A percentile compares a stretch with the other conserved stretches of the same genome.
These are phyloP conservation scores for Meliscaeva auricollis DNA, from an alignment of 2,888 invertebrate species.

Conservation along the genomic window DNA sequence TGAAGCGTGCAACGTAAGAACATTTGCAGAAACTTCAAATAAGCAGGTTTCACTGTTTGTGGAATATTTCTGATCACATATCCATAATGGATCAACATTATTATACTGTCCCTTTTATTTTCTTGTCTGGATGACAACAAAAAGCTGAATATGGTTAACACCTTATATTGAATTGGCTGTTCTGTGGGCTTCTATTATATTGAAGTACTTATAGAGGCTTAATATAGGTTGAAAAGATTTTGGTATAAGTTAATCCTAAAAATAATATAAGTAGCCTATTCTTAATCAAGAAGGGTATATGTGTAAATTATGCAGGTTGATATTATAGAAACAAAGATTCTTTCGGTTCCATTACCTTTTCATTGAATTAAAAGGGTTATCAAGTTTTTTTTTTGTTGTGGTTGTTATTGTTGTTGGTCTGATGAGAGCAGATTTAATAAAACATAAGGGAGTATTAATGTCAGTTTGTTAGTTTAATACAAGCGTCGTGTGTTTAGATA, in stretches of 20 bases:
- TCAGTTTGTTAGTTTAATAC: no score
- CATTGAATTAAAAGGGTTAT: no score
- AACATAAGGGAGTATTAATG: no score
- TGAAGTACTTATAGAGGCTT: background rate
- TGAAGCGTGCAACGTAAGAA: no score
- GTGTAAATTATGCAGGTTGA: conserved; percentile 11
- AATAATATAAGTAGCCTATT: background rate
- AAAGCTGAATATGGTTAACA: background rate
- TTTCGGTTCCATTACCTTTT: no score
- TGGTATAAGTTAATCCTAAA: background rate
- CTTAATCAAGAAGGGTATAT: background rate
- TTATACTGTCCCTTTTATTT: background rate
- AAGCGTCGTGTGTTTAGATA: no score
- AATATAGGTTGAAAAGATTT: background rate
- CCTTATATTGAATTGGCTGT: background rate
- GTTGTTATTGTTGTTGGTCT: no score
- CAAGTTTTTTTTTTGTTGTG: no score
- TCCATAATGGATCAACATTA: conserved; percentile 8
- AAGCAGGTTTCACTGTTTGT: background rate
- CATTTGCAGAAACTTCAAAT: no score
- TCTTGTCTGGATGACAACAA: background rate
- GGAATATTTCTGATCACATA: background rate
- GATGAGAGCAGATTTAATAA: no score
- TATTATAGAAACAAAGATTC: background rate
- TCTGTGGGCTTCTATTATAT: background rate